Percentiles rank a stretch among this genome's conserved stretches.
Evolutionary conservation across 1,140 invertebrate species (phyloP).

Genomic region (Drosophila orosa): DNA sequence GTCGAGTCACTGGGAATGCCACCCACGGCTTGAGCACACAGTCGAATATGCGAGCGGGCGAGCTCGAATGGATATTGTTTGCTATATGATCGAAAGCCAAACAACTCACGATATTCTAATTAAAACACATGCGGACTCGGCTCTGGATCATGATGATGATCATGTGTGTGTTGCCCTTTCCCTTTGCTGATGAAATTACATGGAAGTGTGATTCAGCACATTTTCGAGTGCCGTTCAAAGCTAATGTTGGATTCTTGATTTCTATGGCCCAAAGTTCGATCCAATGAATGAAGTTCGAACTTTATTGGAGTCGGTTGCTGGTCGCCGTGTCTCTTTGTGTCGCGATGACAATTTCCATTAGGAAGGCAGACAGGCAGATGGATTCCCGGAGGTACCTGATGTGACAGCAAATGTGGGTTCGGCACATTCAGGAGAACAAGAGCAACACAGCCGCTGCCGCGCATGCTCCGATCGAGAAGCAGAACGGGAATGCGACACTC

Average conservation of each 20-base stretch:
- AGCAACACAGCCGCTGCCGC: conserved; percentile 52
- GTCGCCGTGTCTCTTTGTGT: conserved; percentile 33
- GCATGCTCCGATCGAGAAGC: conserved; percentile 56
- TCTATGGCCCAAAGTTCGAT: conserved; percentile 48
- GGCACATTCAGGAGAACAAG: conserved; percentile 59
- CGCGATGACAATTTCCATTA: conserved; percentile 79
- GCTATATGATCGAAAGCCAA: conserved; percentile 80
- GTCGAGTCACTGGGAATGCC: conserved; percentile 67
- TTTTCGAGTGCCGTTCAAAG: conserved; percentile 63
- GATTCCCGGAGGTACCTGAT: conserved; percentile 64
- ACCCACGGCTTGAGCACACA: conserved; percentile 60
- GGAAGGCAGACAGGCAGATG: conserved; percentile 54
- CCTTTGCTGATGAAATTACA: conserved; percentile 70
- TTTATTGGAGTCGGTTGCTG: conserved; percentile 19
- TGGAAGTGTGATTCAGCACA: conserved; percentile 73
- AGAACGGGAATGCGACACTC: conserved; percentile 48
- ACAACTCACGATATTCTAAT: conserved; percentile 82
- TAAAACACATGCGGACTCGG: conserved; percentile 70
- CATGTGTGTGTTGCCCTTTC: conserved; percentile 45
- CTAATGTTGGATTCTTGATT: conserved; percentile 62
- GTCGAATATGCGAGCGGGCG: conserved; percentile 7
- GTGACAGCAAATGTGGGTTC: conserved; percentile 67
- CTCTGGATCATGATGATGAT: conserved; percentile 37
- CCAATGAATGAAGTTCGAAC: conserved; percentile 61
- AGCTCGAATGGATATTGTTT: conserved; percentile 63